Conservation (phyloP, 2,113 vertebrate species). For the Rhinolophus sinicus region DNA sequence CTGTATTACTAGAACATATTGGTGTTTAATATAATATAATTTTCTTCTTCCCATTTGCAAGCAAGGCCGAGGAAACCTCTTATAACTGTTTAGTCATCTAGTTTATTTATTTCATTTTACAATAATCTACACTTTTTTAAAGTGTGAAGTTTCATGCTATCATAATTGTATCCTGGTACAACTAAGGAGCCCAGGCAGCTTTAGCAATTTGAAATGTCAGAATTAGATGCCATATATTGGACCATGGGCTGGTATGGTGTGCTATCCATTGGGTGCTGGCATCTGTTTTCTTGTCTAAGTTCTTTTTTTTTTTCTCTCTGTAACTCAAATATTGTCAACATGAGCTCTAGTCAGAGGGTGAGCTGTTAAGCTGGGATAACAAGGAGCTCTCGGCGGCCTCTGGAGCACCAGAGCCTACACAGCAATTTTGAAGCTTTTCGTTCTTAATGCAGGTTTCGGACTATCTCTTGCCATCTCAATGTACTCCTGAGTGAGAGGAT, state of each 20-base stretch:
- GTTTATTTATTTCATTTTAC: neutral
- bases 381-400: neutral
- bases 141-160: neutral
- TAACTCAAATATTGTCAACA: neutral
- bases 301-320: neutral
- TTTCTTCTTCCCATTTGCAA: neutral
- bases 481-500: neutral
- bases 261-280: neutral
- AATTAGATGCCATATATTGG: neutral
- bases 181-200: neutral
- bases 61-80: neutral
- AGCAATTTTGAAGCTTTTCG: constrained; percentile 25
- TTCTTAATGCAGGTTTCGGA: constrained; percentile 12
- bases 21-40: neutral
- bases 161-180: neutral
- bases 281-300: neutral
- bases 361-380: neutral
- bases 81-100: neutral
- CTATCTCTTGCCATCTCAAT: neutral
- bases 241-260: accelerated
- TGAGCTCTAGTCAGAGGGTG: neutral
- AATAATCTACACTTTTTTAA: neutral
- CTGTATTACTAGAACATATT: neutral
- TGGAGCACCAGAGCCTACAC: neutral
- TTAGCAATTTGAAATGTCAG: neutral